Conservation (phyloP, 1,140 invertebrate species). For the Drosophila jambulina region DNA sequence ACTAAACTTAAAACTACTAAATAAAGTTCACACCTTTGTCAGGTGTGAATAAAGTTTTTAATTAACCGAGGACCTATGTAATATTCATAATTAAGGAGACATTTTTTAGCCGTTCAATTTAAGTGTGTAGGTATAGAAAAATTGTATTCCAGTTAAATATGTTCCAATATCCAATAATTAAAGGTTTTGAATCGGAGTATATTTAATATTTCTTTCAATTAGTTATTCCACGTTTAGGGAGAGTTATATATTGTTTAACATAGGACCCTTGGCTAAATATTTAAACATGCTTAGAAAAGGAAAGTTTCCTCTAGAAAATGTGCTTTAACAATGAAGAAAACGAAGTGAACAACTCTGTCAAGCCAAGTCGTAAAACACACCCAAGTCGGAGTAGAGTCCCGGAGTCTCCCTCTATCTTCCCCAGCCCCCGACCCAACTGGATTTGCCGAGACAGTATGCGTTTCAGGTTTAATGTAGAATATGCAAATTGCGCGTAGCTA, state of each 20-base stretch:
- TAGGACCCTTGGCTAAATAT: neutral
- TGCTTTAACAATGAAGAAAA: conserved; percentile 21
- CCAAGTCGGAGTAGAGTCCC: conserved; percentile 3
- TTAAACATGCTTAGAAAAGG: conserved; percentile 3
- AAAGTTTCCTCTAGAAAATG: conserved; percentile 11
- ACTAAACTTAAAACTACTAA: neutral
- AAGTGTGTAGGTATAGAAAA: neutral
- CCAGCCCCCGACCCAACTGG: conserved; percentile 25
- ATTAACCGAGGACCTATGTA: neutral
- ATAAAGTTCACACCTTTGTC: too few species aligned
- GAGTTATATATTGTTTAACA: neutral
- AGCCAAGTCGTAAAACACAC: conserved; percentile 12
- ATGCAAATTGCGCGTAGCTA: conserved; percentile 80
- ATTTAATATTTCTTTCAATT: neutral
- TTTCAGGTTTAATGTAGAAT: conserved; percentile 74
- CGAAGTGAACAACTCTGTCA: conserved; percentile 28
- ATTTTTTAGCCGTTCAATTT: neutral
- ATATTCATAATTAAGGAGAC: neutral
- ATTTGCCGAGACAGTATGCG: conserved; percentile 41
- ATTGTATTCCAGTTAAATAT: neutral
- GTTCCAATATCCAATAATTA: too few species aligned
- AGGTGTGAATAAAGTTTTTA: too few species aligned
- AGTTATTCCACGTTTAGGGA: too few species aligned
- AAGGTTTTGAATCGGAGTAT: neutral
- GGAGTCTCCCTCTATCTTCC: conserved; percentile 1